phyloP scores from a whole-genome alignment of 2,888 invertebrate species.

The Drosophila meridionalis region DNA sequence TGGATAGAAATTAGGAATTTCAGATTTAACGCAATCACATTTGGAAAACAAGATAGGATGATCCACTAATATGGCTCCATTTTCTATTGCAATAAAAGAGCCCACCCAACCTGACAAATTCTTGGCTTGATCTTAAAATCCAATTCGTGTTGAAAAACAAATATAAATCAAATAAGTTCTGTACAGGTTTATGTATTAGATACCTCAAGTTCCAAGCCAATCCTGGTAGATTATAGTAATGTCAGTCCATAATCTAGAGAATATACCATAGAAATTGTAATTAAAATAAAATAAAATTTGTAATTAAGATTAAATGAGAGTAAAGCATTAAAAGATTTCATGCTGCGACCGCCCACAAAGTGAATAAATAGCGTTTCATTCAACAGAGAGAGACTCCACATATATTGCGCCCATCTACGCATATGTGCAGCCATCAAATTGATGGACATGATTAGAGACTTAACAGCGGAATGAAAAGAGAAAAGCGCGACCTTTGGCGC shows the following conservation, averaged over 20 bases:
- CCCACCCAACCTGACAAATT: not conserved
- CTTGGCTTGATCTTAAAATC: not conserved
- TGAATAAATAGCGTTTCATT: slow-evolving; percentile 18
- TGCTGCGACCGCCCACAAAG: slow-evolving; percentile 47
- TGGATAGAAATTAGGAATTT: not conserved
- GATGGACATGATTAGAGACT: slow-evolving; percentile 80
- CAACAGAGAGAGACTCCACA: not conserved
- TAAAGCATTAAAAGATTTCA: slow-evolving; percentile 28
- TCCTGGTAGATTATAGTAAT: slow-evolving; percentile 1
- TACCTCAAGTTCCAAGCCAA: not conserved
- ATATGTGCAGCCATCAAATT: slow-evolving; percentile 62
- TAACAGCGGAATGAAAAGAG: slow-evolving; percentile 57
- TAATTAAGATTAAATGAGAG: slow-evolving; percentile 10
- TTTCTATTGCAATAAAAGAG: not conserved
- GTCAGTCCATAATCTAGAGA: not conserved
- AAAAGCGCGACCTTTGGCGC: slow-evolving; percentile 78
- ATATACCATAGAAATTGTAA: not conserved
- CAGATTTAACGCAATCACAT: too few species aligned
- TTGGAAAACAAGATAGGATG: not conserved
- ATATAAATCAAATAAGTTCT: not conserved
- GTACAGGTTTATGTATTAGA: not conserved
- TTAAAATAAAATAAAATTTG: slow-evolving; percentile 15
- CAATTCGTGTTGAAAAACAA: not conserved
- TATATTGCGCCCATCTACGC: slow-evolving; percentile 9
- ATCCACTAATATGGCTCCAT: not conserved